A percentile compares a stretch with the other conserved stretches of the same genome.
phyloP scores from a whole-genome alignment of 2,888 invertebrate species.

The Cremastobaeus sp. region DNA sequence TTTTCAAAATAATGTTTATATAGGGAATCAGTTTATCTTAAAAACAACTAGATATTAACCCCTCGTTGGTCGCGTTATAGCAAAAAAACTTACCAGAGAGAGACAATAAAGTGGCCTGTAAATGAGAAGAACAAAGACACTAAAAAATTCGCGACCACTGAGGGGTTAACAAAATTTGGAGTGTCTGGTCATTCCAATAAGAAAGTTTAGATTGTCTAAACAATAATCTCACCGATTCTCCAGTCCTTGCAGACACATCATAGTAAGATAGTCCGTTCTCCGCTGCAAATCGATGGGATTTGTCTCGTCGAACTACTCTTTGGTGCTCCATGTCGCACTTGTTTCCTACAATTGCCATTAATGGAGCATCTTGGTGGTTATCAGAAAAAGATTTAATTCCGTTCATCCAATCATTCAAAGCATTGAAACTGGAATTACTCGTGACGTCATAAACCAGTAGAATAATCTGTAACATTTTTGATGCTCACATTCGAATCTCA shows the following conservation, averaged over 20 bases:
- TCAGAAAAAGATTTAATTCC: constrained; percentile 79
- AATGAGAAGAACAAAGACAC: too few species aligned
- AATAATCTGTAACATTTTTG: constrained; percentile 82
- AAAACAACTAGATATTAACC: too few species aligned
- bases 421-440: constrained; percentile 88
- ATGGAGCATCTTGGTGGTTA: constrained; percentile 79
- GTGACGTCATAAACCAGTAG: constrained; percentile 91
- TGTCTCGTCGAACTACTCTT: constrained; percentile 83
- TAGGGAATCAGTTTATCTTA: too few species aligned
- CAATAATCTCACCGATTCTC: constrained; percentile 82
- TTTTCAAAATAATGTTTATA: too few species aligned
- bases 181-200: too few species aligned
- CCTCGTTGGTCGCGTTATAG: too few species aligned
- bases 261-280: constrained; percentile 82
- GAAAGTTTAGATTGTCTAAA: neutral
- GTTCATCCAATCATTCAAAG: constrained; percentile 85
- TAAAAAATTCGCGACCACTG: too few species aligned
- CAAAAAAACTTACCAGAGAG: too few species aligned
- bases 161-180: too few species aligned
- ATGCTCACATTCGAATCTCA: too few species aligned
- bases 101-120: too few species aligned
- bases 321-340: constrained; percentile 88
- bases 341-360: constrained; percentile 84
- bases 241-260: constrained; percentile 85
- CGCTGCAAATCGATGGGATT: constrained; percentile 83